Base-by-base conservation (phyloP, 2,888 invertebrate species). In the Callimorpha dominula region DNA sequence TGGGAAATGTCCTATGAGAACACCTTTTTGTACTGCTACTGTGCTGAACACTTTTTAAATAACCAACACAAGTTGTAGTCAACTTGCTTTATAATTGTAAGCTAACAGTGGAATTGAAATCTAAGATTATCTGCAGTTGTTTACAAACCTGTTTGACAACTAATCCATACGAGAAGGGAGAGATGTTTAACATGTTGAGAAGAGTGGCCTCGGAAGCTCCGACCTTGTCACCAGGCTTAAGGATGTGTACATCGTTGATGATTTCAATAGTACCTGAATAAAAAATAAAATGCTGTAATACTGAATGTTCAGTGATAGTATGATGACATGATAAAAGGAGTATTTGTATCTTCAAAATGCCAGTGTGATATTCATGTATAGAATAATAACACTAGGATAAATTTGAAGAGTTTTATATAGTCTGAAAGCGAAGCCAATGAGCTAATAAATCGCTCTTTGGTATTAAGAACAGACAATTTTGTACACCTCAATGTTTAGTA, bases 101-200 rank as follows among this genome's bases (percentile, higher is more conserved):
- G 31, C 31, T 31, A 31, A 31, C 31, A n/a, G n/a, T n/a, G n/a
- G n/a, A n/a, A n/a, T n/a, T n/a, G n/a, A n/a, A 17, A n/a, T 0
- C 1, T 14, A 52, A 3, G 15, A 52, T 52, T 3, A 11, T 52
- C 5, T 17, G 2, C 4, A 52, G 15, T 17, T 52, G n/a, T 40
- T 50, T 43, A 64, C 70, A 17, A 54, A 96, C 96, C 97, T 98
- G 98, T 93, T 98, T 98, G 79, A 99, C 99, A 64, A 98, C 96
- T 87, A 99, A 97, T 96, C 99, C 99, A 90, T 99, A 99, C 70
- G 99, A 99, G 96, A 99, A 99, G 69, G 99, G 99, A 92, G 99
- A 99, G 95, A 99, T 99, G 97, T 99, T 99, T 96, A 99, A 97
- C 99, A 99, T 99, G 97, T 99, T 99, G 85, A 99, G 96, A 75